phyloP scores from a whole-genome alignment of 2,113 vertebrate genomes.

The Sturnus vulgaris region DNA sequence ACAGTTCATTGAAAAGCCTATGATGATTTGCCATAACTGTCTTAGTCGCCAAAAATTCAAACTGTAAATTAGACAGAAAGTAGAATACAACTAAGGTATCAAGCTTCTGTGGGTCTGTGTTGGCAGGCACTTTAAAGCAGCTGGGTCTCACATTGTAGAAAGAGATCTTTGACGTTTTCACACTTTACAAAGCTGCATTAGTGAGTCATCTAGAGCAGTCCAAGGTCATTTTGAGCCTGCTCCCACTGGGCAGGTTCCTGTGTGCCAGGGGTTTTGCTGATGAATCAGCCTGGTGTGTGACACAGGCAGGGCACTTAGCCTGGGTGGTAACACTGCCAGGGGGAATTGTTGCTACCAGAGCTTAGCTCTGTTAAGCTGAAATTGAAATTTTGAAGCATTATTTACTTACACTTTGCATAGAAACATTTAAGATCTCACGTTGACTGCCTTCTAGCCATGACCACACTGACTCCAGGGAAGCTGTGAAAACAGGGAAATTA shows the following conservation, averaged over 20 bases:
- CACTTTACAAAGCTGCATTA: background rate
- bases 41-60: background rate
- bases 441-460: background rate
- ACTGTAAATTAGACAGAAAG: background rate
- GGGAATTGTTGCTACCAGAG: background rate
- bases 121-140: background rate
- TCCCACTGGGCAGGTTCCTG: fast-evolving
- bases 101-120: background rate
- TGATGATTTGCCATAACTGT: background rate
- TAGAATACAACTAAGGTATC: background rate
- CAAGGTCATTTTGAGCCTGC: background rate
- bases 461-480: background rate
- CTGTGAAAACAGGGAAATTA: background rate
- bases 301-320: background rate
- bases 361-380: background rate
- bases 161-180: background rate
- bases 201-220: background rate
- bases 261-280: background rate
- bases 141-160: background rate
- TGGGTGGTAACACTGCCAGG: fast-evolving
- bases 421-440: fast-evolving
- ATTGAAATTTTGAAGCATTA: background rate
- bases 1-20: background rate
- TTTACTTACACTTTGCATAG: background rate
- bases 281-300: background rate